phyloP scores from a whole-genome alignment of 1,140 invertebrate species.

The Alviniconcha marisindica region DNA sequence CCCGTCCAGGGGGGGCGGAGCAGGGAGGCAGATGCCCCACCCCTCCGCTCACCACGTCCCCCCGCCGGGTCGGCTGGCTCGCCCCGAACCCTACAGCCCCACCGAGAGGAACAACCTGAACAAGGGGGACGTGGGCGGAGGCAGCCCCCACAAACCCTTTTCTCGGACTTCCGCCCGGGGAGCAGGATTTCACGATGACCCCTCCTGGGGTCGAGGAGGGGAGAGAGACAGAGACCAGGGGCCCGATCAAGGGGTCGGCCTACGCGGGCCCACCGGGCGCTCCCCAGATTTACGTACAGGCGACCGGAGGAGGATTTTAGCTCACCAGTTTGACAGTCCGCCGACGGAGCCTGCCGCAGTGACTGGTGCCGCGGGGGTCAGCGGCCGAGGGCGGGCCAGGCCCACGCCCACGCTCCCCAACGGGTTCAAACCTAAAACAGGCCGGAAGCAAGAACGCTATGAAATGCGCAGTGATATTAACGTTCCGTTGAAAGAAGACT shows the following conservation, averaged over 20 bases:
- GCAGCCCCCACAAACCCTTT: conserved; percentile 43
- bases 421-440: conserved; percentile 66
- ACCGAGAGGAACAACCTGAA: conserved; percentile 72
- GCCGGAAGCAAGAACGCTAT: conserved; percentile 64
- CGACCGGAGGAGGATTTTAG: conserved; percentile 53
- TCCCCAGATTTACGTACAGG: conserved; percentile 39
- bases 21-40: conserved; percentile 37
- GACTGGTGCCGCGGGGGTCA: conserved; percentile 31
- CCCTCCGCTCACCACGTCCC: conserved; percentile 55
- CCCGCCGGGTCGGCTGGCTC: conserved; percentile 65
- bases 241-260: conserved; percentile 18
- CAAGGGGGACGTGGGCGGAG: conserved; percentile 56
- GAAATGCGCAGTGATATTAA: conserved; percentile 70
- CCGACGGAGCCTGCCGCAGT: conserved; percentile 39
- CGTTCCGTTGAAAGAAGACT: conserved; percentile 66
- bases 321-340: conserved; percentile 57
- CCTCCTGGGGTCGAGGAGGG: conserved; percentile 32
- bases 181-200: conserved; percentile 46
- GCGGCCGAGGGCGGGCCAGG: conserved; percentile 35
- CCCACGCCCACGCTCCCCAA: conserved; percentile 61
- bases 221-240: conserved; percentile 52
- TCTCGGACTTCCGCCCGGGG: conserved; percentile 49
- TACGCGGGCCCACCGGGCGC: conserved; percentile 32
- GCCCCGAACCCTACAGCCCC: conserved; percentile 71
- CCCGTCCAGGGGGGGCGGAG: conserved; percentile 24